Evolutionary conservation across 1,140 invertebrate genomes (phyloP), one percentile per base, ranked within the genome.

Genomic region (Aphaenogaster rudis): DNA sequence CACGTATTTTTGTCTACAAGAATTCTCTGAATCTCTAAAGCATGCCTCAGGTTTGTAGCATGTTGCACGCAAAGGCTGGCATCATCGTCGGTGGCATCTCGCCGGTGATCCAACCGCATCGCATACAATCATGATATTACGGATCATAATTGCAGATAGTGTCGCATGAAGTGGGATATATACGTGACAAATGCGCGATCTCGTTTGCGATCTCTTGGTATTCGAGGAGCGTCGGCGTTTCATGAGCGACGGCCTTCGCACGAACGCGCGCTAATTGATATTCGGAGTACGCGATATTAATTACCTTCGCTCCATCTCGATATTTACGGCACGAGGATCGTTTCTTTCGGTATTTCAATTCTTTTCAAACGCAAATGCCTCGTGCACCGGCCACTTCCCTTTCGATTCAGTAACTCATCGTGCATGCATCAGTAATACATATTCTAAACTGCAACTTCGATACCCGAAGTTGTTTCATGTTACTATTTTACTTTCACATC

Each of bases 251-350:
- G 80, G 45, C 80, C 80, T 84, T 84, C 80, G 42, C 69, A 61
- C 54, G 45, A 76, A 52, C 54, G 13, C 69, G 54, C 54, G 52
- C 52, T 74, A 61, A 84, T 84, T 84, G 42, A 84, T 64, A 84
- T 84, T 84, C 80, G 45, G 45, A 61, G n/a, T 17, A 54, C 54
- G 28, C n/a, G 69, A 76, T 84, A 84, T 84, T 84, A 84, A 84
- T 84, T 84, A 50, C n/a, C 54, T 21, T 63, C 28, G 42, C 13
- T 66, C 28, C 8, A n/a, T n/a, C 13, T 0, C 45, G 42, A 28
- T 82, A 48, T 48, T 61, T 74, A 61, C 42, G 39, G 11, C 52
- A 72, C 66, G 17, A 80, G 63, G 33, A 67, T 67, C 52, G 17
- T 21, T 52, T 15, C 17, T 28, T 33, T 28, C 28, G 28, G n/a